These are phyloP conservation scores for Drosophila mimica DNA, from an alignment of 2,888 invertebrate species.

Conservation along the genomic window DNA sequence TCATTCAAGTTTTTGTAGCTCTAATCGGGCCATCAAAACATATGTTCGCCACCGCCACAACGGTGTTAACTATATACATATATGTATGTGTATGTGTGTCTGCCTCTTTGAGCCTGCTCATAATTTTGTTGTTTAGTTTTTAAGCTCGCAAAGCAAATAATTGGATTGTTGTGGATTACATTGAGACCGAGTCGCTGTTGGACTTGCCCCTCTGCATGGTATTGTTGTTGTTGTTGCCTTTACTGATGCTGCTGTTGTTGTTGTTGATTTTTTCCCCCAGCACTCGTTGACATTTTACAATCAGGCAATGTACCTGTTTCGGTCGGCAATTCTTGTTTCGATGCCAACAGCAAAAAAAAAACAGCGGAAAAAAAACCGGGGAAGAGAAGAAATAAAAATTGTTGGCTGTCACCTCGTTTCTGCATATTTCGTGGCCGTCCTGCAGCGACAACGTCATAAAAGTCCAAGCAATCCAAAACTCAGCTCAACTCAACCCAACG, in stretches of 20 bases:
- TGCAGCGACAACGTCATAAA: conserved; percentile 60
- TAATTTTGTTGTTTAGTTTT: conserved; percentile 68
- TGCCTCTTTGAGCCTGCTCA: conserved; percentile 44
- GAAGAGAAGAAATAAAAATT: conserved; percentile 50
- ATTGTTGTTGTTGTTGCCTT: not conserved
- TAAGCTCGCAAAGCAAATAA: conserved; percentile 64
- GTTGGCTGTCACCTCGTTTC: conserved; percentile 72
- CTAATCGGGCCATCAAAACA: conserved; percentile 70
- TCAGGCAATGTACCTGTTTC: conserved; percentile 67
- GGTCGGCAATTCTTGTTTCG: conserved; percentile 50
- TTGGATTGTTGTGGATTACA: conserved; percentile 65
- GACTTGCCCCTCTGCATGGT: conserved; percentile 19
- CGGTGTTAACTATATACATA: conserved; percentile 34
- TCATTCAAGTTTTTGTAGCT: conserved; percentile 28
- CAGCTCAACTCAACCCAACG: conserved; percentile 21
- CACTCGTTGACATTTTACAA: conserved; percentile 63
- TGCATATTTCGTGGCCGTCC: conserved; percentile 63
- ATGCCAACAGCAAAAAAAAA: conserved; percentile 22
- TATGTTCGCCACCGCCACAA: conserved; percentile 57
- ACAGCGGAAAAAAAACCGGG: not conserved
- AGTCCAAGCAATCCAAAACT: conserved; percentile 39
- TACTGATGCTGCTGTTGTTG: not conserved
- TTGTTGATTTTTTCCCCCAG: not conserved
- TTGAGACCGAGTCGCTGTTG: conserved; percentile 32
- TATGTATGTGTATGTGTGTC: not conserved